Conservation (phyloP, 2,113 vertebrate genomes). For the Ceuthmochares aereus region DNA sequence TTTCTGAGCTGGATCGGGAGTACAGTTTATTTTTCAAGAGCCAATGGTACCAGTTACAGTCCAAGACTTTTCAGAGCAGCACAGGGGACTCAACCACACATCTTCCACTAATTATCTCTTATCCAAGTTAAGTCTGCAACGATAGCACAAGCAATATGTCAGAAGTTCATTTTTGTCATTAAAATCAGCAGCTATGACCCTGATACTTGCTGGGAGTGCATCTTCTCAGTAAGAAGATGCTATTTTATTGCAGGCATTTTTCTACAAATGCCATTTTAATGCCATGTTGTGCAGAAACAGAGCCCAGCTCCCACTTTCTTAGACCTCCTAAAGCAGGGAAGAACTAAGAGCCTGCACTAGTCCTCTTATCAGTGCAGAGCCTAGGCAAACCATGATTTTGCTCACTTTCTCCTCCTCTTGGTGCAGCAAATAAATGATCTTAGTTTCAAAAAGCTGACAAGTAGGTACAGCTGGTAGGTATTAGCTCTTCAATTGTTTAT, state of each 20-base stretch:
- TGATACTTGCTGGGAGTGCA: background rate
- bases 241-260: background rate
- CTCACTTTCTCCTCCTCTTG: background rate
- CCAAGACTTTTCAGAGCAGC: background rate
- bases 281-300: background rate
- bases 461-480: background rate
- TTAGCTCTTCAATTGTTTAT: background rate
- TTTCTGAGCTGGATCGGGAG: constrained; percentile 4
- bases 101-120: constrained; percentile 55
- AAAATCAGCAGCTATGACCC: constrained; percentile 14
- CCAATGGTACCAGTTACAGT: constrained; percentile 12
- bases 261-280: background rate
- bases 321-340: background rate
- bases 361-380: background rate
- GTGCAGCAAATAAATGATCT: background rate
- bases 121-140: background rate
- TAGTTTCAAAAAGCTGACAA: background rate
- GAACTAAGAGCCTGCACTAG: background rate
- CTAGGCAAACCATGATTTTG: background rate
- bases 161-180: constrained; percentile 47
- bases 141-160: constrained; percentile 21
- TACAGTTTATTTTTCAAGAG: constrained; percentile 27
- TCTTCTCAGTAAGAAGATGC: background rate
- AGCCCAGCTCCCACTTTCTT: background rate
- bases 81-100: background rate